A percentile compares a stretch with the other conserved stretches of the same genome.
These are phyloP conservation scores for Conus betulinus DNA, from an alignment of 1,140 invertebrate species.

Conservation along the genomic window DNA sequence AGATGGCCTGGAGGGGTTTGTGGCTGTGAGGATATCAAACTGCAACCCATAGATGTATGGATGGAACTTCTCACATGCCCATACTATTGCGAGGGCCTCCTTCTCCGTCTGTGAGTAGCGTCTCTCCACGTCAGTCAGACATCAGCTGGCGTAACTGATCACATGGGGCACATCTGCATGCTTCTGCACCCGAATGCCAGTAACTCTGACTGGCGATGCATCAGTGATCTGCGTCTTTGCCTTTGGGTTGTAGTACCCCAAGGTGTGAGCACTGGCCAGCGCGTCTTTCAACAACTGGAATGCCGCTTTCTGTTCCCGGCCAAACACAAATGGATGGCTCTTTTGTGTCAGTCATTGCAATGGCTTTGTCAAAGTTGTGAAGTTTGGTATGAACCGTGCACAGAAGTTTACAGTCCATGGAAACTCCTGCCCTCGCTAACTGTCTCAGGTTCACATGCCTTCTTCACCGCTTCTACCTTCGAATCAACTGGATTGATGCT, in stretches of 20 bases:
- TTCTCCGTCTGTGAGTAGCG: neutral
- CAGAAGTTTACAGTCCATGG: constrained; percentile 47
- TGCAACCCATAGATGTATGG: neutral
- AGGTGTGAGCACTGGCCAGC: constrained; percentile 2
- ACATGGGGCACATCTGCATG: neutral
- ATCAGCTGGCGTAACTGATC: neutral
- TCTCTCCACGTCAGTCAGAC: neutral
- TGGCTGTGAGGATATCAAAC: neutral
- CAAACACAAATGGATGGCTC: constrained; percentile 25
- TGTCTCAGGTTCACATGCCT: constrained; percentile 35
- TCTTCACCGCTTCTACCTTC: neutral
- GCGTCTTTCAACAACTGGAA: constrained; percentile 15
- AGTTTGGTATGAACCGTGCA: constrained; percentile 44
- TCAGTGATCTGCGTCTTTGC: constrained; percentile 33
- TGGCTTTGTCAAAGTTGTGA: constrained; percentile 46
- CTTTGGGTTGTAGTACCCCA: constrained; percentile 26
- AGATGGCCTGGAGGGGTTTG: neutral
- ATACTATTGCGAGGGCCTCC: neutral
- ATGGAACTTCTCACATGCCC: neutral
- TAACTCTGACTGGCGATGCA: constrained; percentile 43
- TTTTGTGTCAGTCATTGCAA: constrained; percentile 44
- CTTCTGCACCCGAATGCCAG: constrained; percentile 23
- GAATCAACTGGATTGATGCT: constrained; percentile 27
- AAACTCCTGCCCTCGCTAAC: constrained; percentile 45
- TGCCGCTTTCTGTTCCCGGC: neutral